A percentile compares a stretch with the other conserved stretches of the same genome.
phyloP scores from a whole-genome alignment of 2,888 invertebrate species.

The Cosmorhoe ocellata region DNA sequence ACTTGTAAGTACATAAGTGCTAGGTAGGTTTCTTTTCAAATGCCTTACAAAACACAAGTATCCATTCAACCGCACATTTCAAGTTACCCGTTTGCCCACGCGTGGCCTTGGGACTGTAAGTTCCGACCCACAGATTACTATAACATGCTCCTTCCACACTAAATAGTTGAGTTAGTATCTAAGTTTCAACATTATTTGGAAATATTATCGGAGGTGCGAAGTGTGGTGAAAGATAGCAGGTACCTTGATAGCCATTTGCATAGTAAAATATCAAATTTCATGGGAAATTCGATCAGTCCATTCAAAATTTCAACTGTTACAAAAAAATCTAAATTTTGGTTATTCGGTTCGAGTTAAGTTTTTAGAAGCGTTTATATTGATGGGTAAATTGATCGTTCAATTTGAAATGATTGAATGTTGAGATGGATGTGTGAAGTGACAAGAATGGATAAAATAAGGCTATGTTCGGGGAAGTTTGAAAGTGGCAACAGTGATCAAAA shows the following conservation, averaged over 20 bases:
- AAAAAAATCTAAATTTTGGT: no score
- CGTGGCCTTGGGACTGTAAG: slow-evolving; percentile 32
- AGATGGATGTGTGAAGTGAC: no score
- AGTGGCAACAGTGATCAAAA: no score
- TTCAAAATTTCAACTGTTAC: no score
- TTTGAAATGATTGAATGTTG: no score
- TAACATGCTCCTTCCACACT: slow-evolving; percentile 10
- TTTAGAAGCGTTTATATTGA: no score
- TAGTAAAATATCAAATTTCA: slow-evolving; percentile 1
- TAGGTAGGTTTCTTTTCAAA: background rate
- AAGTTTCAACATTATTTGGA: slow-evolving; percentile 15
- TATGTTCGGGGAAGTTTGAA: no score
- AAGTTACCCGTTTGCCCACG: slow-evolving; percentile 30
- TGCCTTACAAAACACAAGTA: slow-evolving; percentile 2
- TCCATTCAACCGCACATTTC: slow-evolving; percentile 4
- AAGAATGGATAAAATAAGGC: no score
- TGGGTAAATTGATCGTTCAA: no score
- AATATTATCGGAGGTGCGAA: slow-evolving; percentile 20
- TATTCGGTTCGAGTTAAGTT: no score
- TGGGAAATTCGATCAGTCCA: background rate
- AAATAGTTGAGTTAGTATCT: slow-evolving; percentile 3
- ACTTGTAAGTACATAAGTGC: background rate
- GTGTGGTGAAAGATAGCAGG: slow-evolving; percentile 14
- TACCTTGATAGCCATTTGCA: slow-evolving; percentile 3
- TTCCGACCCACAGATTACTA: slow-evolving; percentile 16